A percentile compares a stretch with the other conserved stretches of the same genome.
These are phyloP conservation scores for Drosophila ananassae DNA, from an alignment of 1,140 invertebrate species.

Conservation along the genomic window DNA sequence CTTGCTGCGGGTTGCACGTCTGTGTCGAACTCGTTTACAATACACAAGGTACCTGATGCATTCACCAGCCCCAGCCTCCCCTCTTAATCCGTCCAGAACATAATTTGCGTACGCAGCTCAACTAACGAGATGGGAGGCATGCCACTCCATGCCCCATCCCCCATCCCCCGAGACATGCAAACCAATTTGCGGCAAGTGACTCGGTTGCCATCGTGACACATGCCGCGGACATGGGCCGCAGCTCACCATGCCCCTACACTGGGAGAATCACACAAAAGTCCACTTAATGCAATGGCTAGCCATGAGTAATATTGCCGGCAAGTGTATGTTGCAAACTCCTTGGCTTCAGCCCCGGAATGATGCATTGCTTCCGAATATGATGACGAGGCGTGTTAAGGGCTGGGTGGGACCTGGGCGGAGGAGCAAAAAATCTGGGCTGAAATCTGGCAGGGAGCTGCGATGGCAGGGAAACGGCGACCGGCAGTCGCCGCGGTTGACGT, in stretches of 20 bases:
- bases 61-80: background rate
- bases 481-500: conserved; percentile 53
- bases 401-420: conserved; percentile 20
- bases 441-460: conserved; percentile 33
- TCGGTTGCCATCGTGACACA: conserved; percentile 72
- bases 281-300: background rate
- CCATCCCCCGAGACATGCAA: conserved; percentile 57
- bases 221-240: conserved; percentile 49
- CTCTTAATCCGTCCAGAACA: conserved; percentile 38
- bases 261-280: background rate
- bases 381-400: conserved; percentile 77
- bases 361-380: conserved; percentile 82
- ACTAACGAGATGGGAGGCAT: conserved; percentile 56
- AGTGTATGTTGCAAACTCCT: conserved; percentile 23
- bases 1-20: conserved; percentile 25
- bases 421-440: conserved; percentile 46
- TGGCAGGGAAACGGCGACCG: conserved; percentile 37
- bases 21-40: conserved; percentile 54
- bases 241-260: conserved; percentile 6
- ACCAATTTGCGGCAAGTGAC: conserved; percentile 81
- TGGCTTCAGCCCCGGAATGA: conserved; percentile 53
- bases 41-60: conserved; percentile 50
- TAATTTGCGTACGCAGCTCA: conserved; percentile 69
- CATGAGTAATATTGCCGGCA: background rate
- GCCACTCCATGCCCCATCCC: background rate